Evolutionary conservation across 2,113 vertebrate genomes (phyloP).

Genomic region (Semnornis frantzii): DNA sequence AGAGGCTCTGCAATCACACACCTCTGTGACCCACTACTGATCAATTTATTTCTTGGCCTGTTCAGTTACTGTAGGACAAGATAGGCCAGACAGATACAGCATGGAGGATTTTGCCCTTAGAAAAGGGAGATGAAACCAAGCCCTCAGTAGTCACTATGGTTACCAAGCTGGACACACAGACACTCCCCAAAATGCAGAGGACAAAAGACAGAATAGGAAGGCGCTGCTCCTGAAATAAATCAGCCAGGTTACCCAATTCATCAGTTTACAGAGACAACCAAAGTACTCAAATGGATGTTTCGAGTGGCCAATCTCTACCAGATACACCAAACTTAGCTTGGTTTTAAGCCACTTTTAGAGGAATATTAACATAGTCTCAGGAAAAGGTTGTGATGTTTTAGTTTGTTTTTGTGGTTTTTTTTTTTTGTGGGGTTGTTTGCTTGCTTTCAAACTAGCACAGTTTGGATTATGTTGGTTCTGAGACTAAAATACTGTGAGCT

Average conservation of each 20-base stretch:
- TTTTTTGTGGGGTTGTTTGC: neutral
- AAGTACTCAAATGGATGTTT: neutral
- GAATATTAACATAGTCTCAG: neutral
- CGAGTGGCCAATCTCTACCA: neutral
- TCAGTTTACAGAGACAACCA: neutral
- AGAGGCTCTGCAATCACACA: neutral
- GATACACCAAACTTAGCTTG: neutral
- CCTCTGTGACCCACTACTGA: fast-evolving
- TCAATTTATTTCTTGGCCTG: neutral
- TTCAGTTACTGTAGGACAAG: neutral
- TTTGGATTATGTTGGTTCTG: neutral
- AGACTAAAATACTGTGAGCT: neutral
- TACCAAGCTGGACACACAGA: neutral
- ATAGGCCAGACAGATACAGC: neutral
- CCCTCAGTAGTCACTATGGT: neutral
- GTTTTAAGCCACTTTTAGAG: neutral
- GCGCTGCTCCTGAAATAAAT: neutral
- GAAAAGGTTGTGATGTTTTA: neutral
- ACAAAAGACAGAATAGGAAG: neutral
- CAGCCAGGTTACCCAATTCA: neutral
- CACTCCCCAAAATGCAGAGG: neutral
- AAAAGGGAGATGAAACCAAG: neutral
- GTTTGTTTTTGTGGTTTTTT: too few relatives aligned
- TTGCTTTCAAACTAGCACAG: neutral
- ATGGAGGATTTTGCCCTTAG: neutral